Evolutionary conservation across 2,797 vertebrate species (phyloP).

Genomic region (Syncerus caffer): DNA sequence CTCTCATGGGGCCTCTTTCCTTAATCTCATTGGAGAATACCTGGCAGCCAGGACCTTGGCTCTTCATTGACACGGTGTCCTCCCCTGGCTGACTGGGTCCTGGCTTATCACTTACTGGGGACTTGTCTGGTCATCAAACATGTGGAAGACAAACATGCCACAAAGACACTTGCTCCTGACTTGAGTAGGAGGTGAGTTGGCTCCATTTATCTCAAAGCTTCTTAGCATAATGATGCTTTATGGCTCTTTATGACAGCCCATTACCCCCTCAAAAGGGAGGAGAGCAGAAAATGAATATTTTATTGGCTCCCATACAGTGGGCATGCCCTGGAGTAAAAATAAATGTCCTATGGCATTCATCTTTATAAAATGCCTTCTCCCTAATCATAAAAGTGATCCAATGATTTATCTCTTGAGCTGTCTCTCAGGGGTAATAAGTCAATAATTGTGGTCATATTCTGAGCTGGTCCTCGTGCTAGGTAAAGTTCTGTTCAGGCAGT

Average conservation of each 20-base stretch:
- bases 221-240: slow-evolving; percentile 35
- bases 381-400: slow-evolving; percentile 52
- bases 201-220: slow-evolving; percentile 10
- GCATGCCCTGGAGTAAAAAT: slow-evolving; percentile 71
- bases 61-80: fast-evolving
- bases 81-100: not conserved
- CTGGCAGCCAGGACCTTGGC: too few relatives aligned
- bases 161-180: not conserved
- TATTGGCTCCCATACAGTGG: slow-evolving; percentile 52
- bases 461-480: not conserved
- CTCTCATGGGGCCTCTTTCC: not conserved
- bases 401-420: slow-evolving; percentile 10
- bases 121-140: not conserved
- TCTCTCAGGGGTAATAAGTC: not conserved
- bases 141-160: not conserved
- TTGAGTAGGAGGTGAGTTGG: not conserved
- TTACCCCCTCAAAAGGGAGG: slow-evolving; percentile 35
- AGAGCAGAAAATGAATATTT: slow-evolving; percentile 70
- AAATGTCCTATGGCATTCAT: slow-evolving; percentile 64
- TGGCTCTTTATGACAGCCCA: slow-evolving; percentile 22
- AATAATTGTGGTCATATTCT: slow-evolving; percentile 22
- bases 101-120: not conserved
- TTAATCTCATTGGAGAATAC: fast-evolving
- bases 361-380: slow-evolving; percentile 65
- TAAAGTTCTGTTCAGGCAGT: slow-evolving; percentile 13